Evolutionary conservation across 2,113 vertebrate species (phyloP).

Genomic region (Fukomys damarensis): DNA sequence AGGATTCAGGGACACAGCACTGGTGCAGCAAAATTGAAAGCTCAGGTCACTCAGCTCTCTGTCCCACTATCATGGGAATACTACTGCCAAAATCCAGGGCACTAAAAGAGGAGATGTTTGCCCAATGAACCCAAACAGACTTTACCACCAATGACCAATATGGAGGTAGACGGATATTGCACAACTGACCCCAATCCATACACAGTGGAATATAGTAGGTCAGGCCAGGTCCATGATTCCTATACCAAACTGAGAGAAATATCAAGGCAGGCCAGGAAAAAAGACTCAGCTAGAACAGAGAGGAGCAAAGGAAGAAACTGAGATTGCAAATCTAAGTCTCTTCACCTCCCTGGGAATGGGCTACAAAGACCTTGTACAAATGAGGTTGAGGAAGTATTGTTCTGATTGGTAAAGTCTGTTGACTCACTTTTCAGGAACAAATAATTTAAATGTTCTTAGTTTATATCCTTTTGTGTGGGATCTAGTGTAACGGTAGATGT

Average conservation of each 20-base stretch:
- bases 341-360: neutral
- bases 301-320: neutral
- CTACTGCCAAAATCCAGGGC: neutral
- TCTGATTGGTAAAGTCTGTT: neutral
- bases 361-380: neutral
- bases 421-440: neutral
- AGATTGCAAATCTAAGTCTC: no score
- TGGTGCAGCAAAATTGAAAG: neutral
- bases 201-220: neutral
- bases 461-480: neutral
- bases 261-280: neutral
- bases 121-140: neutral
- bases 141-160: neutral
- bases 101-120: neutral
- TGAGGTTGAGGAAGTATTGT: fast-evolving
- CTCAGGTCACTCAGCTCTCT: neutral
- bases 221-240: neutral
- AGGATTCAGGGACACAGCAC: neutral
- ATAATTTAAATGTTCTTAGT: neutral
- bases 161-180: neutral
- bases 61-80: no score
- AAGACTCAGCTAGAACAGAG: neutral
- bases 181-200: neutral
- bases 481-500: neutral
- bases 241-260: neutral